A percentile compares a stretch with the other conserved stretches of the same genome.
phyloP scores from a whole-genome alignment of 2,113 vertebrate genomes.

The Embiotoca jacksoni region DNA sequence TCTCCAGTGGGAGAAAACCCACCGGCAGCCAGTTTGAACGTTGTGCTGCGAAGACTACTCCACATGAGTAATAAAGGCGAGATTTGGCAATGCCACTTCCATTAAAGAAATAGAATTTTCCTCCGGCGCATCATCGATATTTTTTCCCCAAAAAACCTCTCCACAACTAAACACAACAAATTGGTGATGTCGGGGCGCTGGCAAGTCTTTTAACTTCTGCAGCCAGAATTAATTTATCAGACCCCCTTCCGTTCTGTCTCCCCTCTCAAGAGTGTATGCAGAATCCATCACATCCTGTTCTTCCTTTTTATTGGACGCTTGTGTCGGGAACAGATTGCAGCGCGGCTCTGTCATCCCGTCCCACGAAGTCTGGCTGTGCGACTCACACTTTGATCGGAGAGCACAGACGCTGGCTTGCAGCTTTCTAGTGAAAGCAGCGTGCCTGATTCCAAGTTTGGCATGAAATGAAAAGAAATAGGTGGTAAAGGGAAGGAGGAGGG shows the following conservation, averaged over 20 bases:
- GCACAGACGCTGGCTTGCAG: conserved; percentile 22
- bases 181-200: conserved; percentile 63
- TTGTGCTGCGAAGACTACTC: conserved; percentile 20
- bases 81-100: conserved; percentile 38
- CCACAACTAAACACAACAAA: conserved; percentile 58
- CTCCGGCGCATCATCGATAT: conserved; percentile 31
- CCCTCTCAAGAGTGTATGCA: conserved; percentile 22
- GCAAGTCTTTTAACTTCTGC: conserved; percentile 64
- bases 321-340: conserved; percentile 55
- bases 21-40: conserved; percentile 17
- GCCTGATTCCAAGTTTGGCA: conserved; percentile 10
- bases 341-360: conserved; percentile 25
- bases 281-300: conserved; percentile 57
- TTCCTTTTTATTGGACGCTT: conserved; percentile 34
- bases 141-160: conserved; percentile 11
- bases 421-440: background rate
- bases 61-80: conserved; percentile 44
- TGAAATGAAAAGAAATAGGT: background rate
- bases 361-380: conserved; percentile 23
- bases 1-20: conserved; percentile 4
- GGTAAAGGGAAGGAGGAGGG: conserved; percentile 3
- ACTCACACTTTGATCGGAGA: conserved; percentile 35
- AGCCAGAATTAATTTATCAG: conserved; percentile 63
- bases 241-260: conserved; percentile 17
- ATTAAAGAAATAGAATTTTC: conserved; percentile 62